phyloP scores from a whole-genome alignment of 2,888 invertebrate genomes.

The Steinernema carpocapsae region DNA sequence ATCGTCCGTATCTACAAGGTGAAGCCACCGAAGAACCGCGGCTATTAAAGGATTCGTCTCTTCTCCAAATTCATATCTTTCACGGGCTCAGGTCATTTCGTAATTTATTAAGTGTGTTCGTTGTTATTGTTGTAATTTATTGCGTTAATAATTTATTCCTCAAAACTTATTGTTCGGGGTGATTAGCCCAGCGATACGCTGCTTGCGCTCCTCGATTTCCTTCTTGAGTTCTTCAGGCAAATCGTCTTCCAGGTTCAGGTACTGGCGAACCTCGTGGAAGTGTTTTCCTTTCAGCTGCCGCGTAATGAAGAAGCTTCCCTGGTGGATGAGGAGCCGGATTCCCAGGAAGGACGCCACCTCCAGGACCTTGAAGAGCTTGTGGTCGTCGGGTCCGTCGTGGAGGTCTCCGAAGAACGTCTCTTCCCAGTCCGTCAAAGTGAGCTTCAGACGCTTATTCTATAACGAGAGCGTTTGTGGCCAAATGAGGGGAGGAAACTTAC shows the following conservation, averaged over 20 bases:
- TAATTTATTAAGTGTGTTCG: background rate
- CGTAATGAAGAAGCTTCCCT: background rate
- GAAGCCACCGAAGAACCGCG: slow-evolving; percentile 72
- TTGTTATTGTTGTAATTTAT: slow-evolving; percentile 34
- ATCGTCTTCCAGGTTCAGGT: background rate
- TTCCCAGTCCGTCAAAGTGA: background rate
- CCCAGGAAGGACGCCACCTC: background rate
- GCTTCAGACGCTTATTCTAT: background rate
- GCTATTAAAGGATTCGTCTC: slow-evolving; percentile 27
- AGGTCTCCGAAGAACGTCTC: background rate
- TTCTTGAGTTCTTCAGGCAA: background rate
- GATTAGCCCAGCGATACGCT: background rate
- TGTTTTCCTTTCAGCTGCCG: background rate
- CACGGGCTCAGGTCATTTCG: slow-evolving; percentile 21
- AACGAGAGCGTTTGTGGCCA: background rate
- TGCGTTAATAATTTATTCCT: slow-evolving; percentile 27
- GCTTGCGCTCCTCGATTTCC: background rate
- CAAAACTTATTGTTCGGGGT: background rate
- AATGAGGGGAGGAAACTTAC: background rate
- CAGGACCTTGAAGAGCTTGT: background rate
- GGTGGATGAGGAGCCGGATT: background rate
- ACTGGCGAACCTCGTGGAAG: background rate
- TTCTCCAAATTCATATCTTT: background rate
- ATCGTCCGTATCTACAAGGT: slow-evolving; percentile 96
- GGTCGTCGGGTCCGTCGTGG: background rate